A percentile compares a stretch with the other conserved stretches of the same genome.
Conservation (phyloP, 2,797 vertebrate species). For the Siniperca scherzeri region DNA sequence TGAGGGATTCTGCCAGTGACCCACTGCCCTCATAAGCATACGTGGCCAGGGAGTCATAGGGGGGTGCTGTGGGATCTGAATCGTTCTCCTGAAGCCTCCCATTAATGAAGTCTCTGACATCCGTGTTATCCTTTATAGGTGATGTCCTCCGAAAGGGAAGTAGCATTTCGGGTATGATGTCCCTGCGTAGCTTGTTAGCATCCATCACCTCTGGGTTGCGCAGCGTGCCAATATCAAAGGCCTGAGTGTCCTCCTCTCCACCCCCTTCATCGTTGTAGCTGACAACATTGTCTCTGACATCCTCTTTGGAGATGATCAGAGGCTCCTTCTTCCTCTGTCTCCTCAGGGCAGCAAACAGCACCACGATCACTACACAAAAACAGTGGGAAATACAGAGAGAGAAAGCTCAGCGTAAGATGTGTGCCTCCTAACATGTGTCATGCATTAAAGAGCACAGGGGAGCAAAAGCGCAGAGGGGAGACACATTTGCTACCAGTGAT, state of each 20-base stretch:
- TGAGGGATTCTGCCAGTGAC: conserved; percentile 95
- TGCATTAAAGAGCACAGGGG: conserved; percentile 77
- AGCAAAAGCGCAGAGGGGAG: conserved; percentile 68
- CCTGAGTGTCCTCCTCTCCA: conserved; percentile 98
- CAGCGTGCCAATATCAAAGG: conserved; percentile 98
- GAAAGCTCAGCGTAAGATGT: conserved; percentile 68
- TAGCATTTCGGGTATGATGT: conserved; percentile 95
- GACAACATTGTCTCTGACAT: conserved; percentile 98
- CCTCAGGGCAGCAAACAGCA: conserved; percentile 96
- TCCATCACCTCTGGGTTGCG: conserved; percentile 96
- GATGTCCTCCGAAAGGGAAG: conserved; percentile 94
- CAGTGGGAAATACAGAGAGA: conserved; percentile 57
- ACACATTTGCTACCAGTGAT: conserved; percentile 82
- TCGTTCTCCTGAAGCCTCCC: conserved; percentile 96
- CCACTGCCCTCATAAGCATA: conserved; percentile 97
- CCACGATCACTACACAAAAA: conserved; percentile 93
- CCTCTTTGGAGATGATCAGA: conserved; percentile 98
- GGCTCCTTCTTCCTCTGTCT: conserved; percentile 98
- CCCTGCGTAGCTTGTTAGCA: conserved; percentile 94
- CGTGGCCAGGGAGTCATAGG: conserved; percentile 98
- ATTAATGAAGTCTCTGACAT: conserved; percentile 97
- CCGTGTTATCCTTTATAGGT: conserved; percentile 93
- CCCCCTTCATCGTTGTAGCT: conserved; percentile 99
- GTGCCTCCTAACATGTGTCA: conserved; percentile 80
- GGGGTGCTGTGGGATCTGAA: conserved; percentile 93